These are phyloP conservation scores for Erythrolamprus reginae DNA, from an alignment of 2,113 vertebrate species.

Conservation along the genomic window DNA sequence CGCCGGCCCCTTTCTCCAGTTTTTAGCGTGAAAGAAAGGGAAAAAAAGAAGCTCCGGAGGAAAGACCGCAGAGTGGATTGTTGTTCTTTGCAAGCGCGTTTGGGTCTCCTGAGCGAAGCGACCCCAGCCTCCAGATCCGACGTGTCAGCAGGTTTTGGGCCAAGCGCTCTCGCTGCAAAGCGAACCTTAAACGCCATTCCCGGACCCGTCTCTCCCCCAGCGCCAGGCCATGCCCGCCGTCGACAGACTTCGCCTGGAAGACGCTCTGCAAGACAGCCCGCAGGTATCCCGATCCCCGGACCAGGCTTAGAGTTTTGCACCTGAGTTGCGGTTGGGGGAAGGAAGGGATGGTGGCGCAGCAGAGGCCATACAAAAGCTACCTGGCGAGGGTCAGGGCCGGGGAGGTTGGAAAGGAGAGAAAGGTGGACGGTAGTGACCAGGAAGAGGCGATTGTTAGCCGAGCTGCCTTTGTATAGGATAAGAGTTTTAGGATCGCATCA, in stretches of 20 bases:
- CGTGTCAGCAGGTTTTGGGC: constrained; percentile 29
- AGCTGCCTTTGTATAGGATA: background rate
- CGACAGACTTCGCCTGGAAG: constrained; percentile 91
- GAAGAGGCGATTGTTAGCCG: background rate
- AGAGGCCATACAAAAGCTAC: background rate
- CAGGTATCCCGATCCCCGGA: constrained; percentile 74
- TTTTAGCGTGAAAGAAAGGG: background rate
- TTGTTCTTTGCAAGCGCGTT: background rate
- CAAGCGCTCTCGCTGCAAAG: background rate
- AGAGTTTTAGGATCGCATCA: background rate
- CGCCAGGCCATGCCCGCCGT: constrained; percentile 84
- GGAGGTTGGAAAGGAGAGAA: too few relatives aligned
- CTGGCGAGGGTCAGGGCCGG: background rate
- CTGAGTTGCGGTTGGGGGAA: background rate
- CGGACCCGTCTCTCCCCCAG: background rate
- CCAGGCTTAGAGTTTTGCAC: background rate
- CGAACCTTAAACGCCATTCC: background rate
- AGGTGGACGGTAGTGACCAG: background rate
- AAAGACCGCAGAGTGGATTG: background rate
- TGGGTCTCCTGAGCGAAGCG: background rate
- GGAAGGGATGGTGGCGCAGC: too few relatives aligned
- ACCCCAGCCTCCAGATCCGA: constrained; percentile 5
- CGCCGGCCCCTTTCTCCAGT: background rate
- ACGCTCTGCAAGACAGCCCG: constrained; percentile 93
- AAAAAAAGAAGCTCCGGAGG: background rate